phyloP scores from a whole-genome alignment of 2,113 vertebrate genomes.

The Casuarius casuarius region DNA sequence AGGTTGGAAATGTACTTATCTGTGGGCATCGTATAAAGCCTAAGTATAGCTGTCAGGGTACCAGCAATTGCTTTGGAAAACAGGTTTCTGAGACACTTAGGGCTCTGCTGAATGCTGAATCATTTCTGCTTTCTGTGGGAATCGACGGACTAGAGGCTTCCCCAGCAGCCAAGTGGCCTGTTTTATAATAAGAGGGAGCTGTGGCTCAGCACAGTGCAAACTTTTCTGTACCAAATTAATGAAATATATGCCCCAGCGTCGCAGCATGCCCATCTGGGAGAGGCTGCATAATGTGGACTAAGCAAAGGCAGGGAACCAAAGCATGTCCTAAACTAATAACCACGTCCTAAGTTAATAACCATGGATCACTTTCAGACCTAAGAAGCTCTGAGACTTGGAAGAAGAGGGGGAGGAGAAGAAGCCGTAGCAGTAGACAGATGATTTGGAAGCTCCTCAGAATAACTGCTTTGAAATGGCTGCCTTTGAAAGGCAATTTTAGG shows the following conservation, averaged over 20 bases:
- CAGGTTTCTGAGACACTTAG: conserved; percentile 33
- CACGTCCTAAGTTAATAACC: background rate
- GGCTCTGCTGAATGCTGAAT: conserved; percentile 23
- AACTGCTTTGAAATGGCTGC: background rate
- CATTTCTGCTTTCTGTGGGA: background rate
- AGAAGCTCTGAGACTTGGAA: background rate
- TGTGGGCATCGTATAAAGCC: conserved; percentile 21
- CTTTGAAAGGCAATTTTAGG: background rate
- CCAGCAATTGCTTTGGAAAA: conserved; percentile 31
- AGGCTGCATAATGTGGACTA: background rate
- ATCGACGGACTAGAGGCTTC: background rate
- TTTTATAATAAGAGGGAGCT: background rate
- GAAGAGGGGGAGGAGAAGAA: background rate
- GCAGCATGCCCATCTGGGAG: background rate
- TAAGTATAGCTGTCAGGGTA: background rate
- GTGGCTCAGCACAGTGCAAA: background rate
- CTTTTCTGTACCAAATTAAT: background rate
- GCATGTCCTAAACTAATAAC: background rate
- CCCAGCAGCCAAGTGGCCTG: background rate
- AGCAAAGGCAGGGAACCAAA: background rate
- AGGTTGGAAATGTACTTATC: conserved; percentile 36
- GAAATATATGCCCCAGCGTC: background rate
- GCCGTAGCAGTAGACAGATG: background rate
- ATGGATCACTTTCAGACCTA: background rate
- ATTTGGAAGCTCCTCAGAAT: background rate